Evolutionary conservation across 2,113 vertebrate genomes (phyloP), one percentile per base, ranked within the genome.

Genomic region (Mirza zaza): DNA sequence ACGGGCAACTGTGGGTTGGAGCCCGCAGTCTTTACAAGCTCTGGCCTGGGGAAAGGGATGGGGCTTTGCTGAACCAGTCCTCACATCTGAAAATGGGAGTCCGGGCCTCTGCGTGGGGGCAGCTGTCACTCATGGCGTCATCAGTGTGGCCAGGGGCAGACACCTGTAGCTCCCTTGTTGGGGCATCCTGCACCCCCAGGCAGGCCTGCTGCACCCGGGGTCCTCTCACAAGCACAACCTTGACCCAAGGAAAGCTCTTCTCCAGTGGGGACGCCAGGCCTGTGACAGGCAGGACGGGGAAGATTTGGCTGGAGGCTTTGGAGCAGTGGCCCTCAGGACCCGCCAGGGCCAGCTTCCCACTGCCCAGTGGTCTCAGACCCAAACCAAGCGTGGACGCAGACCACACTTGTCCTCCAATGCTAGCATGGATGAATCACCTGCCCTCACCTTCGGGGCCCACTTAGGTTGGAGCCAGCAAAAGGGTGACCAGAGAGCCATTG

Each of bases 341-440:
- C 27, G 25, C 3, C 39, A 57, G 59, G 61, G 52, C n/a, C 77
- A 36, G 55, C 76, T 32, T 17, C 36, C 29, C 4, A 2, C 23
- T 1, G 29, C 34, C 8, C 13, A 4, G n/a, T 5, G 20, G 32
- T 63, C 82, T 70, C 42, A 34, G 32, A 52, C 36, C 50, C 76
- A 83, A 82, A 61, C 34, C 42, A 14, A 39, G 36, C 15, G 23
- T 39, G 9, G 27, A 9, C 6, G 32, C 18, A 14, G 63, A 15
- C 29, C 6, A 0, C 32, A 34, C 7, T 13, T 0, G 0, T 8
- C 75, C 48, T 55, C 87, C 32, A 27, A 5, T 2, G 3, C 8
- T 10, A 14, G 67, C 18, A 14, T 1, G 1, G 45, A 70, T 63
- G 23, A 21, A 42, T 25, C 32, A 1, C 1, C 18, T 0, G 0